Conservation (phyloP, 2,888 invertebrate species). For the Scaptomyza tumidula region DNA sequence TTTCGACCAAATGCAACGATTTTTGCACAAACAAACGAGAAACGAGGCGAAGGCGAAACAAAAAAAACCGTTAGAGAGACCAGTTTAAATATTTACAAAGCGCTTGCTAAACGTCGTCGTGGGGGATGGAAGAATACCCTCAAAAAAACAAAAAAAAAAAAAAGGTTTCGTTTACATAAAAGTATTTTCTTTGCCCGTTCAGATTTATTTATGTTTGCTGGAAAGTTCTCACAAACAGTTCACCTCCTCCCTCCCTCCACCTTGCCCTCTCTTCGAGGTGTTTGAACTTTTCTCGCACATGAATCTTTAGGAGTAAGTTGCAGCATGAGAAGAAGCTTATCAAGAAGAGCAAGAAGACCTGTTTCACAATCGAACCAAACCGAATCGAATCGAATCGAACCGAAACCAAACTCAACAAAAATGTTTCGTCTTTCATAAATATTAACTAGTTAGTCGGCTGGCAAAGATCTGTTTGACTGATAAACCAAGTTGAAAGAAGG, state of each 20-base stretch:
- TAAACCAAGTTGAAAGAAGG: slow-evolving; percentile 61
- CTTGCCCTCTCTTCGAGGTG: background rate
- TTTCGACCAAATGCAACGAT: slow-evolving; percentile 82
- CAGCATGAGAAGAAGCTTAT: background rate
- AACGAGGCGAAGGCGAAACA: no score
- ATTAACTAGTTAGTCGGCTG: slow-evolving; percentile 1
- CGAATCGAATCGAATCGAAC: background rate
- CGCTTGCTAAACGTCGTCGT: slow-evolving; percentile 66
- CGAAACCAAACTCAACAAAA: background rate
- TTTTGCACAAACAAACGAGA: slow-evolving; percentile 73
- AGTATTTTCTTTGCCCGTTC: background rate
- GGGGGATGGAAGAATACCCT: slow-evolving; percentile 34
- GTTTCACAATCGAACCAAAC: background rate
- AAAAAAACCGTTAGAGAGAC: background rate
- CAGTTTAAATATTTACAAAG: slow-evolving; percentile 77
- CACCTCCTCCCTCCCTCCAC: background rate
- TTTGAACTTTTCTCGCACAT: slow-evolving; percentile 1
- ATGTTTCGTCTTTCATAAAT: slow-evolving; percentile 3
- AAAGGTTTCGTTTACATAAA: slow-evolving; percentile 59
- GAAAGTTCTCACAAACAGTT: background rate
- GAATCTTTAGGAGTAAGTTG: background rate
- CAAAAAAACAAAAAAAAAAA: slow-evolving; percentile 3
- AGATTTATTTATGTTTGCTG: background rate
- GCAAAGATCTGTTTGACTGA: slow-evolving; percentile 53
- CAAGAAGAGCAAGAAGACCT: background rate